A percentile compares a stretch with the other conserved stretches of the same genome.
Evolutionary conservation across 2,113 vertebrate genomes (phyloP).

Genomic region (Corythornis vintsioides): DNA sequence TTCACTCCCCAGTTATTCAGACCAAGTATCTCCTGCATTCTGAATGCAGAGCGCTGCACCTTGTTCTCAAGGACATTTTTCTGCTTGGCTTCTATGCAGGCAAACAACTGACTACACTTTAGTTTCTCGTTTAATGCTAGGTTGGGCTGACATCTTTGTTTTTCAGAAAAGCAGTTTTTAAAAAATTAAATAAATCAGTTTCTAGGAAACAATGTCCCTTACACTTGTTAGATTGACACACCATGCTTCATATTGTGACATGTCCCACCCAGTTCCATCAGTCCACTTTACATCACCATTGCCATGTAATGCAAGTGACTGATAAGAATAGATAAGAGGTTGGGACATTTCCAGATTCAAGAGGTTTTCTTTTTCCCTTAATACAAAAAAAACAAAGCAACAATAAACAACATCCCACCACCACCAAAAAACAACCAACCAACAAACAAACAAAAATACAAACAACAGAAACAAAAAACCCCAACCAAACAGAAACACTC

Average conservation of each 20-base stretch:
- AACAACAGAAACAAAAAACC: background rate
- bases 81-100: background rate
- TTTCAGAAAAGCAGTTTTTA: background rate
- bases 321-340: background rate
- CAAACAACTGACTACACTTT: background rate
- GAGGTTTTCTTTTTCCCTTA: background rate
- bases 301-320: background rate
- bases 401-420: background rate
- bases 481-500: background rate
- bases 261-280: background rate
- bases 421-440: background rate
- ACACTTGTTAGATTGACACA: background rate
- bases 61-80: background rate
- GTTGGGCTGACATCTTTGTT: background rate
- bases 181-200: background rate
- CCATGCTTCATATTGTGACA: background rate
- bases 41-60: background rate
- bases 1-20: background rate
- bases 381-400: background rate
- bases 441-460: background rate
- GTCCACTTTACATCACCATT: background rate
- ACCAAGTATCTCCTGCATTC: background rate
- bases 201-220: background rate
- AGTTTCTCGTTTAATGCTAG: background rate
- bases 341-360: conserved; percentile 8